Evolutionary conservation across 2,888 invertebrate genomes (phyloP).

Genomic region (Aleiodes testaceus): DNA sequence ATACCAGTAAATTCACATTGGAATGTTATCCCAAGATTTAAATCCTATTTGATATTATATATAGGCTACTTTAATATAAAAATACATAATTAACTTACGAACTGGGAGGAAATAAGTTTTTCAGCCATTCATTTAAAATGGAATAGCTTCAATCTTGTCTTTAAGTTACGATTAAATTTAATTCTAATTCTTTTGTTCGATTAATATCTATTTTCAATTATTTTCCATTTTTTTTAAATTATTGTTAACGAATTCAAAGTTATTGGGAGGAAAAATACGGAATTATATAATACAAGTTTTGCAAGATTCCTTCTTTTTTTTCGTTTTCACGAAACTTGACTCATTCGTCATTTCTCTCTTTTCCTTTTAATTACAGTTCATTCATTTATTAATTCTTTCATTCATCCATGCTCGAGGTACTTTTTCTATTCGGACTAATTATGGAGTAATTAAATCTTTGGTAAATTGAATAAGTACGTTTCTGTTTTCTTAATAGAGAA

Average conservation of each 20-base stretch:
- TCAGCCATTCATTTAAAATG: constrained; percentile 63
- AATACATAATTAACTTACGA: constrained; percentile 73
- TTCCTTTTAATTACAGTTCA: constrained; percentile 19
- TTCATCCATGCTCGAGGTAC: constrained; percentile 51
- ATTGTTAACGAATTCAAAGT: constrained; percentile 56
- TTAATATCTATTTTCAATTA: constrained; percentile 40
- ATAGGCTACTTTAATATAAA: constrained; percentile 73
- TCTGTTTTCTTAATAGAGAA: constrained; percentile 48
- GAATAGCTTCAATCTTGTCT: constrained; percentile 67
- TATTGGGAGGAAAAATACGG: constrained; percentile 62
- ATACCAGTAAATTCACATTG: constrained; percentile 52
- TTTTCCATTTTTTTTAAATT: constrained; percentile 41
- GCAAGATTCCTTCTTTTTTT: constrained; percentile 59
- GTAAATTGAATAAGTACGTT: constrained; percentile 57
- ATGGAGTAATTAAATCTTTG: constrained; percentile 58
- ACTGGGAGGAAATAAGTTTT: constrained; percentile 67
- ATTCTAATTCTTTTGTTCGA: constrained; percentile 31
- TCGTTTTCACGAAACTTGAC: constrained; percentile 46
- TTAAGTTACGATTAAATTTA: constrained; percentile 62
- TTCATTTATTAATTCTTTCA: constrained; percentile 48
- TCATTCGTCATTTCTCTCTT: constrained; percentile 52
- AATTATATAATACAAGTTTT: constrained; percentile 61
- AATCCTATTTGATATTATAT: constrained; percentile 53
- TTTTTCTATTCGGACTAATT: constrained; percentile 51
- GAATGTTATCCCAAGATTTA: constrained; percentile 9